Evolutionary conservation across 2,888 invertebrate species (phyloP).

Genomic region (Hermaeophaga mercurialis): DNA sequence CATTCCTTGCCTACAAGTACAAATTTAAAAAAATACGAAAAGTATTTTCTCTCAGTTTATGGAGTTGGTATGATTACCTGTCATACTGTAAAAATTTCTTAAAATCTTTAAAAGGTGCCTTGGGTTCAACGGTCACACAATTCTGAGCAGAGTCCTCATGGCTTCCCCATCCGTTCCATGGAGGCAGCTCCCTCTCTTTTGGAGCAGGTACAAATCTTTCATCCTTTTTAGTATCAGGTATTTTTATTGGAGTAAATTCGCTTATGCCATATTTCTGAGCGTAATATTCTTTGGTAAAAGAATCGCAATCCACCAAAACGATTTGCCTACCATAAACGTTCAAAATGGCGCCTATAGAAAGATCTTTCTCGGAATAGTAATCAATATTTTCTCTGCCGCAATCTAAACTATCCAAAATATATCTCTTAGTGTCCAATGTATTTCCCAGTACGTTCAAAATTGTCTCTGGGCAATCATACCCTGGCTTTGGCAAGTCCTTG

Average conservation of each 20-base stretch:
- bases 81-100: conserved; percentile 82
- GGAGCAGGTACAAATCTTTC: conserved; percentile 46
- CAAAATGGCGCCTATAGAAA: conserved; percentile 77
- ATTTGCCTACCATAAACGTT: conserved; percentile 83
- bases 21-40: conserved; percentile 9
- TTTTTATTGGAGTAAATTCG: conserved; percentile 66
- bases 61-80: no score
- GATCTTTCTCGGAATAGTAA: conserved; percentile 72
- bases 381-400: conserved; percentile 59
- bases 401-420: conserved; percentile 64
- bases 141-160: conserved; percentile 90
- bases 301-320: conserved; percentile 82
- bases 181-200: conserved; percentile 68
- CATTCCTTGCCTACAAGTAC: conserved; percentile 64
- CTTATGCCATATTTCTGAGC: conserved; percentile 60
- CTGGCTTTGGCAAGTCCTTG: conserved; percentile 57
- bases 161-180: conserved; percentile 90
- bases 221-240: conserved; percentile 56
- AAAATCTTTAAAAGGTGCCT: conserved; percentile 77
- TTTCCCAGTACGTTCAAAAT: conserved; percentile 69
- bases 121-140: conserved; percentile 80
- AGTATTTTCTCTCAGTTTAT: conserved; percentile 1
- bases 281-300: conserved; percentile 86
- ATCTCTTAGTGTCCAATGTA: conserved; percentile 61
- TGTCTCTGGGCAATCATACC: conserved; percentile 60